Base-by-base conservation (phyloP, 1,140 invertebrate species). In the Acromyrmex heyeri region DNA sequence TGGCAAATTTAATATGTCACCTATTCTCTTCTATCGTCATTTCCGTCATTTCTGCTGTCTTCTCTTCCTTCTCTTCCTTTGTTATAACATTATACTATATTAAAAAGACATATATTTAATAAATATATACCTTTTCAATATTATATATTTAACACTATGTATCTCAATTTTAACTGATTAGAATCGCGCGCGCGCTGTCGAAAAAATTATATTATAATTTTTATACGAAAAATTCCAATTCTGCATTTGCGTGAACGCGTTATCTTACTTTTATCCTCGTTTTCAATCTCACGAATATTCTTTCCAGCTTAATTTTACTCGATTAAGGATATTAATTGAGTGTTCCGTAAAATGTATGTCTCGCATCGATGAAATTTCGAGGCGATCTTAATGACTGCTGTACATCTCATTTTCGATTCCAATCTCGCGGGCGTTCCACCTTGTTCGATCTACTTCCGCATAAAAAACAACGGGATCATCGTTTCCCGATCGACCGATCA, bases 1-100 rank as follows among this genome's bases (percentile, higher is more conserved):
- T n/a, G 53, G 34, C 69, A 73, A 83, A 75, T 83, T 73, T 75
- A 73, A 83, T 48, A 75, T 61, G 38, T 75, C 55, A 73, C 14
- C 53, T 70, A 81, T 27, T 57, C 24, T 50, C 24, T 30, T 34
- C 18, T 44, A 30, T 48, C 18, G 38, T 61, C 27, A 53, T 48
- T 82, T 82, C 53, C 4, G 27, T 34, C 55, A 57, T 81, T 70
- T 70, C 21, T 27, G 16, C 4, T 27, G 18, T 18, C 30, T 48
- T 24, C 38, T 21, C 24, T 57, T 57, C n/a, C 8, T 7, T 81
- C 16, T 57, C n/a, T 5, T 7, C 70, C 16, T 16, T 57, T 70
- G 2, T 34, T 16, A n/a, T 30, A 48, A 50, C 3, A 27, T n/a
- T 18, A 21, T 24, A 24, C 24, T 24, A 24, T 24, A 24, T 24